A percentile compares a stretch with the other conserved stretches of the same genome.
Conservation (phyloP, 2,113 vertebrate species). For the Kryptolebias marmoratus region DNA sequence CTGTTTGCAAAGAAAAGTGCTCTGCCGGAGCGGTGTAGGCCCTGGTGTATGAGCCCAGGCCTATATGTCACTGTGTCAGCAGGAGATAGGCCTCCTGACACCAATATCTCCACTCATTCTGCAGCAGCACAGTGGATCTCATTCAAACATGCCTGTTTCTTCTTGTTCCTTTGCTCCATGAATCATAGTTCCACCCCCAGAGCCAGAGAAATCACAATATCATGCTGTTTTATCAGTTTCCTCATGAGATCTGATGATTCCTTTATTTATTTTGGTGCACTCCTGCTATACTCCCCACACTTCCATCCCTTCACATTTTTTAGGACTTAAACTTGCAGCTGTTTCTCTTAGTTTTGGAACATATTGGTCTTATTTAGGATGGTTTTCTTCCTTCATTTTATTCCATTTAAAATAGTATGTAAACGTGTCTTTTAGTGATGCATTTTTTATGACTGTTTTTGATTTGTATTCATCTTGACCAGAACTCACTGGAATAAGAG, state of each 20-base stretch:
- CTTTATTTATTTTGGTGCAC: neutral
- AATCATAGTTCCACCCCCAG: constrained; percentile 18
- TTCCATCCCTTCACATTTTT: too few species aligned
- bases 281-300: neutral
- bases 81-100: constrained; percentile 74
- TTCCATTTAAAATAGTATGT: too few species aligned
- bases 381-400: too few species aligned
- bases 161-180: constrained; percentile 38
- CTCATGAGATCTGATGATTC: neutral
- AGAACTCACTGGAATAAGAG: too few species aligned
- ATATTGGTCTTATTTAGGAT: too few species aligned
- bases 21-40: neutral
- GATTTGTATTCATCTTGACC: too few species aligned
- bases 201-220: constrained; percentile 4
- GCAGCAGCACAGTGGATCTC: constrained; percentile 64
- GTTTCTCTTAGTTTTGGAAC: too few species aligned
- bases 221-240: neutral
- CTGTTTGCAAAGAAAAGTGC: neutral
- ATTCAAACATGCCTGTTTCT: constrained; percentile 66
- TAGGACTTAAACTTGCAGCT: too few species aligned
- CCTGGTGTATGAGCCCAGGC: constrained; percentile 30
- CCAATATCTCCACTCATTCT: constrained; percentile 73
- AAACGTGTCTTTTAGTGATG: too few species aligned
- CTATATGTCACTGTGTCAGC: constrained; percentile 55
- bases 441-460: too few species aligned